Conservation (phyloP, 2,797 vertebrate genomes). For the Chelonia mydas region DNA sequence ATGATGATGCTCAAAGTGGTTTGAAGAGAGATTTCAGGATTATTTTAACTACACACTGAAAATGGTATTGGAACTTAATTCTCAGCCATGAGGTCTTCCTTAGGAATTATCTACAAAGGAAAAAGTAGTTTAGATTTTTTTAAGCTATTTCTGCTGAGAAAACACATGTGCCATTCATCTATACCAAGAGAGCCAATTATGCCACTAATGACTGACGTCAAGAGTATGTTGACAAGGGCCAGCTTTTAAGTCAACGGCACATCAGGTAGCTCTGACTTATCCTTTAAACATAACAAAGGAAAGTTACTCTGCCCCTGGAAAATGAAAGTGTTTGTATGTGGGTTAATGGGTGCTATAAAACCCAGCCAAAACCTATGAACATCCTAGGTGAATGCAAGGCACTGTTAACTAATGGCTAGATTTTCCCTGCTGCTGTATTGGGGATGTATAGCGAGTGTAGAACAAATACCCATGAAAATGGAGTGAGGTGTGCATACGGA, state of each 20-base stretch:
- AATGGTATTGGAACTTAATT: background rate
- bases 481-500: no score
- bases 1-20: constrained; percentile 19
- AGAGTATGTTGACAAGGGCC: background rate
- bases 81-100: background rate
- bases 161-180: background rate
- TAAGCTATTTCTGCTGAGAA: background rate
- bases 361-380: background rate
- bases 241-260: background rate
- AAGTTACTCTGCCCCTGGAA: background rate
- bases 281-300: background rate
- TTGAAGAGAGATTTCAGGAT: background rate
- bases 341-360: background rate
- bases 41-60: background rate
- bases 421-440: background rate
- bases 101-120: background rate
- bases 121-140: background rate
- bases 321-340: background rate
- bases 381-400: background rate
- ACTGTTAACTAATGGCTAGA: background rate
- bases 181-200: background rate
- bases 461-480: background rate
- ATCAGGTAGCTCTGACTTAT: background rate
- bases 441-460: background rate
- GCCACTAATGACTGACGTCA: background rate